Evolutionary conservation across 2,113 vertebrate genomes (phyloP).

Genomic region (Tachysurus fulvidraco): DNA sequence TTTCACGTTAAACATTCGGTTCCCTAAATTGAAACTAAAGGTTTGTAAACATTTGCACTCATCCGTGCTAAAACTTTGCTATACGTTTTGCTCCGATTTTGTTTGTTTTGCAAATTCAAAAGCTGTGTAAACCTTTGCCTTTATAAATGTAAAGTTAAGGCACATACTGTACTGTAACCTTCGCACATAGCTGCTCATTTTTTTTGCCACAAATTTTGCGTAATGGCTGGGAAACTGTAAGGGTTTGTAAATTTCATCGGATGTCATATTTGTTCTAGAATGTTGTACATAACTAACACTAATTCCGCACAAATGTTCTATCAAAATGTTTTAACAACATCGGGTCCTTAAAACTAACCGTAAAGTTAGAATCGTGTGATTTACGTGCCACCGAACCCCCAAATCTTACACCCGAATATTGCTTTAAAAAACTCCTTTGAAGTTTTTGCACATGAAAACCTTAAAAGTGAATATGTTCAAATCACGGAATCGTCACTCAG

Average conservation of each 20-base stretch:
- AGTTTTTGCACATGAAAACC: neutral
- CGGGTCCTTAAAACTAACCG: neutral
- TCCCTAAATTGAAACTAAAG: neutral
- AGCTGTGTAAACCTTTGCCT: neutral
- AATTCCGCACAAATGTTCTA: neutral
- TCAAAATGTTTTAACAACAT: too few relatives aligned
- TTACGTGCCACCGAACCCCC: neutral
- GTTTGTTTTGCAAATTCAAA: neutral
- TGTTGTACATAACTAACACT: neutral
- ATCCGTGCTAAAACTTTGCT: neutral
- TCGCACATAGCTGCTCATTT: neutral
- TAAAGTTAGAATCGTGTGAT: neutral
- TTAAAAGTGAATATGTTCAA: neutral
- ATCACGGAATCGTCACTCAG: neutral
- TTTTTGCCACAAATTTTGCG: too few relatives aligned
- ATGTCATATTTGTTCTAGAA: neutral
- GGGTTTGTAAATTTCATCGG: neutral
- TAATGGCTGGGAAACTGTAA: too few relatives aligned
- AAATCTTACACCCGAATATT: too few relatives aligned
- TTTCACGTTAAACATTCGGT: neutral
- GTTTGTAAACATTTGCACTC: neutral
- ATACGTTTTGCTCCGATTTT: neutral
- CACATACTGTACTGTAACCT: too few relatives aligned
- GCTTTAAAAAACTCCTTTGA: neutral
- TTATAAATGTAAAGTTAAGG: neutral